A percentile compares a stretch with the other conserved stretches of the same genome.
phyloP scores from a whole-genome alignment of 2,888 invertebrate genomes.

The Drosophila bunnanda region DNA sequence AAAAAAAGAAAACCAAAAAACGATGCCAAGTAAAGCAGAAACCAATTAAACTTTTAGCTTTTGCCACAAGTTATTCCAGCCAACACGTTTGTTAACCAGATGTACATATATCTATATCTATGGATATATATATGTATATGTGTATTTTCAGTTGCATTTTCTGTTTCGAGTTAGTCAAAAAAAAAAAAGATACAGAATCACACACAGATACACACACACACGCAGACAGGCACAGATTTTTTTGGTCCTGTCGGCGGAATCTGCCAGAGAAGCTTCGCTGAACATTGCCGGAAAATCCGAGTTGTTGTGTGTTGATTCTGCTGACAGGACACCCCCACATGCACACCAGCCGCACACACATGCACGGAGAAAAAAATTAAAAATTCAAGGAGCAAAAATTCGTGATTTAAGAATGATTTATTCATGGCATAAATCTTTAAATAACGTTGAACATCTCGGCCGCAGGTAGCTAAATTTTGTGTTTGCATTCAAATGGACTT shows the following conservation, averaged over 20 bases:
- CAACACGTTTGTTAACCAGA: slow-evolving; percentile 53
- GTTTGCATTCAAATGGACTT: slow-evolving; percentile 3
- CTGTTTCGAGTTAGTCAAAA: slow-evolving; percentile 32
- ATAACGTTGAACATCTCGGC: slow-evolving; percentile 9
- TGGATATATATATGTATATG: slow-evolving; percentile 13
- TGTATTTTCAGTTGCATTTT: slow-evolving; percentile 41
- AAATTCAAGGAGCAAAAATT: slow-evolving; percentile 12
- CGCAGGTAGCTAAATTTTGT: background rate
- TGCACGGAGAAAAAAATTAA: slow-evolving; percentile 14
- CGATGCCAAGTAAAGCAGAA: slow-evolving; percentile 53
- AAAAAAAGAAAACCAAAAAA: slow-evolving; percentile 23
- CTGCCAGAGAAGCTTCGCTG: slow-evolving; percentile 44
- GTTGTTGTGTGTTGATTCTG: slow-evolving; percentile 66
- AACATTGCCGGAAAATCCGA: slow-evolving; percentile 47
- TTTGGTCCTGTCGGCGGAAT: slow-evolving; percentile 38
- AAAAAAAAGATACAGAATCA: slow-evolving; percentile 25
- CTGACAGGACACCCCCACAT: slow-evolving; percentile 46
- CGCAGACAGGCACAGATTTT: slow-evolving; percentile 24
- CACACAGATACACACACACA: slow-evolving; percentile 18
- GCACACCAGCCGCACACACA: slow-evolving; percentile 30
- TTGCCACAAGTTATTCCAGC: slow-evolving; percentile 60
- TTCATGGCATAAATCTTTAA: slow-evolving; percentile 23
- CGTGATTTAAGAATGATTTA: slow-evolving; percentile 16
- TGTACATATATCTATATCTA: slow-evolving; percentile 11
- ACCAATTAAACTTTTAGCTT: slow-evolving; percentile 66